phyloP scores from a whole-genome alignment of 2,888 invertebrate species.

The Parasteatoda lunata region DNA sequence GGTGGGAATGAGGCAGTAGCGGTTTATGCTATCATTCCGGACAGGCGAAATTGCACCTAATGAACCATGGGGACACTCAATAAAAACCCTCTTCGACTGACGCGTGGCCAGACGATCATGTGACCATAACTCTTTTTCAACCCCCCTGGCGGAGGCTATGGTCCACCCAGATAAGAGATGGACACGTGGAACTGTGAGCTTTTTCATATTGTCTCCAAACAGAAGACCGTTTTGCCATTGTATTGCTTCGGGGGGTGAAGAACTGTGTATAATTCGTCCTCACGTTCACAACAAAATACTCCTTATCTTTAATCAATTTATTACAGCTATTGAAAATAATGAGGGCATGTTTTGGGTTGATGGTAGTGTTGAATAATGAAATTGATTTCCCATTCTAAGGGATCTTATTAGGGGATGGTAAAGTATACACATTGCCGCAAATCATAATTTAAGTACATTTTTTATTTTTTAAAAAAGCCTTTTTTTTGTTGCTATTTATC shows the following conservation, averaged over 20 bases:
- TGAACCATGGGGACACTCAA: slow-evolving; percentile 65
- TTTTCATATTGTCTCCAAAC: neutral
- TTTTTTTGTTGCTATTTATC: too few species aligned
- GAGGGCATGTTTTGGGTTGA: too few species aligned
- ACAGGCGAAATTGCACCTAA: slow-evolving; percentile 66
- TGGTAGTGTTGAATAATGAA: too few species aligned
- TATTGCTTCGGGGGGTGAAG: neutral
- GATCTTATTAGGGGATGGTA: too few species aligned
- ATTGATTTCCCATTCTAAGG: too few species aligned
- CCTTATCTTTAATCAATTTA: slow-evolving; percentile 16
- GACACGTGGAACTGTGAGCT: slow-evolving; percentile 1
- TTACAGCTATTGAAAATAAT: neutral
- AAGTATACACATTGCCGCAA: too few species aligned
- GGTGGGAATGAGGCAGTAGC: slow-evolving; percentile 50
- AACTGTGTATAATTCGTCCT: neutral
- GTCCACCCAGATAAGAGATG: slow-evolving; percentile 37
- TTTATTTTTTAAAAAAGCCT: too few species aligned
- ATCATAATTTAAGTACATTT: too few species aligned
- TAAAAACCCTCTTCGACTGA: slow-evolving; percentile 54
- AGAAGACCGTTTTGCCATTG: slow-evolving; percentile 7
- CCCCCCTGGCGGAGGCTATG: slow-evolving; percentile 9
- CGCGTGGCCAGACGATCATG: slow-evolving; percentile 56
- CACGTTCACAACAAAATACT: neutral
- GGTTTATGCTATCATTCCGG: slow-evolving; percentile 54
- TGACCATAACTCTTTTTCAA: slow-evolving; percentile 32